A percentile compares a stretch with the other conserved stretches of the same genome.
Conservation (phyloP, 2,797 vertebrate species). For the Agapornis canus region DNA sequence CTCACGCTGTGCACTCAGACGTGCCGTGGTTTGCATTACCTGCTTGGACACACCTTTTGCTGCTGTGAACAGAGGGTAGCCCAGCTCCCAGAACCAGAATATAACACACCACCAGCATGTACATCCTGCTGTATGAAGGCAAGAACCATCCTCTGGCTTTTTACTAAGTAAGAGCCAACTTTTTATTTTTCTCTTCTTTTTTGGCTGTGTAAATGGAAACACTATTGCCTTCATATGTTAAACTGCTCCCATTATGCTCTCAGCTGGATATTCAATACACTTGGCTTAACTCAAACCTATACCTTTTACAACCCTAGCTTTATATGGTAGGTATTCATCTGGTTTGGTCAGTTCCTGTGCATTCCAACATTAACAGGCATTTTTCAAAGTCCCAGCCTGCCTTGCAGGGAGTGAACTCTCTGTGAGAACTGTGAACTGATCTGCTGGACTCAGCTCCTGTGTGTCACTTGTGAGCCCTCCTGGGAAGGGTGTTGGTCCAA, state of each 20-base stretch:
- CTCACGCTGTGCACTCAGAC: accelerated
- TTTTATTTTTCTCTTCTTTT: not conserved
- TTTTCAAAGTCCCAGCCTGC: not conserved
- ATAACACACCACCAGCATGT: not conserved
- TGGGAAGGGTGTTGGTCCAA: not conserved
- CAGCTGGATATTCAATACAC: not conserved
- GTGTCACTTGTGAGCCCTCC: accelerated
- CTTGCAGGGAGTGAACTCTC: not conserved
- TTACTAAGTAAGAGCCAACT: not conserved
- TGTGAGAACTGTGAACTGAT: not conserved
- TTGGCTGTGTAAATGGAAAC: not conserved
- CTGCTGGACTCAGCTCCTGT: not conserved
- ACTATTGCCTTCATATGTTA: not conserved
- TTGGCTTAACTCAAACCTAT: not conserved
- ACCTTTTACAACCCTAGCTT: not conserved
- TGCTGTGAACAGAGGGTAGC: not conserved
- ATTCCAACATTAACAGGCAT: not conserved
- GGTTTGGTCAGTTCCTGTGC: not conserved
- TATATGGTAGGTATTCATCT: not conserved
- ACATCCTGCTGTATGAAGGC: not conserved
- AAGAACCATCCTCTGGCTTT: not conserved
- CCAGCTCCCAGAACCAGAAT: not conserved
- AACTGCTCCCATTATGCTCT: not conserved
- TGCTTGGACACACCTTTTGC: not conserved
- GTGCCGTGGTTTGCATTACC: not conserved